Conservation (phyloP, 2,888 invertebrate species). For the Drosophila eohydei region DNA sequence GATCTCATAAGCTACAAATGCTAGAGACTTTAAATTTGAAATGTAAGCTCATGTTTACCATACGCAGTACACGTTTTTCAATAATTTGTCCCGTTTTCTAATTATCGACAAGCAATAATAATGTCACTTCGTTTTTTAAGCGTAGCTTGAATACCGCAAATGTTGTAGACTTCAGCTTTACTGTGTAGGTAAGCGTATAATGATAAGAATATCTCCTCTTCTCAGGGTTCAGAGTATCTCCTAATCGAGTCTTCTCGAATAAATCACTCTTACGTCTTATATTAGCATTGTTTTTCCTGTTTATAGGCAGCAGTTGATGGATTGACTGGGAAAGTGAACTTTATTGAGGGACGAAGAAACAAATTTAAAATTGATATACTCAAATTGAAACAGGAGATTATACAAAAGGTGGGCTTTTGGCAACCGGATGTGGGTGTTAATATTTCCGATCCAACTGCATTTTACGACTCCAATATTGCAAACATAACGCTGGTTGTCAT, state of each 20-base stretch:
- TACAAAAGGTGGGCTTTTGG: conserved; percentile 94
- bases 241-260: background rate
- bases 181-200: too few species aligned
- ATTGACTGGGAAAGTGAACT: conserved; percentile 94
- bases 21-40: too few species aligned
- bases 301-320: conserved; percentile 92
- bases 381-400: conserved; percentile 91
- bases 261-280: background rate
- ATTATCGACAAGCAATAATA: too few species aligned
- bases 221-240: background rate
- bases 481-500: conserved; percentile 96
- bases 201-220: too few species aligned
- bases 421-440: conserved; percentile 90
- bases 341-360: conserved; percentile 92
- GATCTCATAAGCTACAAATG: too few species aligned
- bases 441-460: conserved; percentile 93
- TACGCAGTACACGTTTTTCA: too few species aligned
- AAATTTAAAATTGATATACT: conserved; percentile 94
- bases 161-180: too few species aligned
- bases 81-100: too few species aligned
- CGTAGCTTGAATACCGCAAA: too few species aligned
- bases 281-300: background rate
- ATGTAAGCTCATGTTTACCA: too few species aligned
- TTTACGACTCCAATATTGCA: conserved; percentile 92
- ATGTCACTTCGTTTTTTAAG: too few species aligned